These are phyloP conservation scores for Catostomus latipinnis DNA, from an alignment of 2,797 vertebrate species.

Conservation along the genomic window DNA sequence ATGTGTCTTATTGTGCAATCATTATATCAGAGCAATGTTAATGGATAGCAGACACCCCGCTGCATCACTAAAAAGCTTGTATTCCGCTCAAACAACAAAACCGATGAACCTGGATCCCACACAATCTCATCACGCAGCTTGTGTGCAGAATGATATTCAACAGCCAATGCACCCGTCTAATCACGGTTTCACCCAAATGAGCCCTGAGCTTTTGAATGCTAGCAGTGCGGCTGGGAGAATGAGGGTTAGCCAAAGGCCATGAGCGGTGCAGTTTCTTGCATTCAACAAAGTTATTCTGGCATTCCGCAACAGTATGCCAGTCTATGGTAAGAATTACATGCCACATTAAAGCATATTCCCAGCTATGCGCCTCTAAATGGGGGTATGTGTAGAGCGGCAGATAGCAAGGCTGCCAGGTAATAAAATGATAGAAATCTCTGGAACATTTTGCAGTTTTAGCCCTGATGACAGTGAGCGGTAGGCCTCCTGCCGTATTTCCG, in stretches of 20 bases:
- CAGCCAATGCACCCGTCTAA: conserved; percentile 33
- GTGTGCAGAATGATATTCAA: conserved; percentile 25
- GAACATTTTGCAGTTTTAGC: conserved; percentile 39
- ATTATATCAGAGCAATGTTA: background rate
- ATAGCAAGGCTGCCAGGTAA: conserved; percentile 33
- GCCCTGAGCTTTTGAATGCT: conserved; percentile 19
- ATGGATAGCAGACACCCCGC: background rate
- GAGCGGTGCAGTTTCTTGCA: conserved; percentile 14
- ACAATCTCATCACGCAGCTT: conserved; percentile 8
- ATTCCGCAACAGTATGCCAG: conserved; percentile 2
- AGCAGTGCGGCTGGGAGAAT: conserved; percentile 1
- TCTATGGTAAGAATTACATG: conserved; percentile 41
- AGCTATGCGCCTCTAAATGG: conserved; percentile 49
- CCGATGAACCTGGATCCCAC: conserved; percentile 17
- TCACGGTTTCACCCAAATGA: conserved; percentile 20
- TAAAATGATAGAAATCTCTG: conserved; percentile 58
- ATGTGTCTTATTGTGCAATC: background rate
- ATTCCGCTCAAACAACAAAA: conserved; percentile 13
- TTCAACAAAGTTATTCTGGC: conserved; percentile 14
- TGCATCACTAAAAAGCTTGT: conserved; percentile 9
- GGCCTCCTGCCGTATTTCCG: conserved; percentile 46
- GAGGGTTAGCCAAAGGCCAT: conserved; percentile 27
- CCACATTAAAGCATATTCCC: conserved; percentile 57
- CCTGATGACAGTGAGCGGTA: conserved; percentile 50
- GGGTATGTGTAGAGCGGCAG: conserved; percentile 35